A percentile compares a stretch with the other conserved stretches of the same genome.
phyloP scores from a whole-genome alignment of 1,140 invertebrate species.

The Drosophila varians region DNA sequence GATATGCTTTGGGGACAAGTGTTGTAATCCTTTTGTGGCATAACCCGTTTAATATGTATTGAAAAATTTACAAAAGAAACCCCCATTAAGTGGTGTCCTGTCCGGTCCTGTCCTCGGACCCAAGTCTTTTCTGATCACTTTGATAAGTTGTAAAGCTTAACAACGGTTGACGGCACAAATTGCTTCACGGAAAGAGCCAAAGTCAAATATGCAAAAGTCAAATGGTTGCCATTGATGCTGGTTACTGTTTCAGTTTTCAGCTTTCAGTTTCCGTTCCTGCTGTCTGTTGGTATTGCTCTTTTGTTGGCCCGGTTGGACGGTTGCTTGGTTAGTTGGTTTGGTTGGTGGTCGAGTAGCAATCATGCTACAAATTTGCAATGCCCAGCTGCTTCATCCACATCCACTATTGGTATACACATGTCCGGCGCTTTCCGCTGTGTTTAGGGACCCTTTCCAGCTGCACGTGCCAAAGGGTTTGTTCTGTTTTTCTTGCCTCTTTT shows the following conservation, averaged over 20 bases:
- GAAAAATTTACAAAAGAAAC: conserved; percentile 74
- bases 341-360: conserved; percentile 55
- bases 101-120: conserved; percentile 12
- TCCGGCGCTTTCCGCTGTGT: conserved; percentile 24
- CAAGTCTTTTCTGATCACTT: conserved; percentile 58
- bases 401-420: conserved; percentile 72
- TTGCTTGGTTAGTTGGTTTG: conserved; percentile 3
- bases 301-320: conserved; percentile 16
- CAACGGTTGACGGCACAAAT: conserved; percentile 79
- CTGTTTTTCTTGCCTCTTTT: conserved; percentile 11
- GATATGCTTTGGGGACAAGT: conserved; percentile 78
- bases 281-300: conserved; percentile 33
- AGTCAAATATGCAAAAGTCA: conserved; percentile 81
- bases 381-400: conserved; percentile 45
- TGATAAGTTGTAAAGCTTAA: conserved; percentile 77
- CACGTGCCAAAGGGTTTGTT: conserved; percentile 64
- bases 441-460: conserved; percentile 40
- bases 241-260: conserved; percentile 5
- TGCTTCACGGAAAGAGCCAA: conserved; percentile 30
- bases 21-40: conserved; percentile 80
- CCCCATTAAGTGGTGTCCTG: conserved; percentile 70
- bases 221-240: conserved; percentile 49
- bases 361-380: conserved; percentile 70
- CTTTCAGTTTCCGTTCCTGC: not conserved
- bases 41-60: conserved; percentile 81